Conservation (phyloP, 64 coral and sea anemone genomes). For the Platygyra sinensis region DNA sequence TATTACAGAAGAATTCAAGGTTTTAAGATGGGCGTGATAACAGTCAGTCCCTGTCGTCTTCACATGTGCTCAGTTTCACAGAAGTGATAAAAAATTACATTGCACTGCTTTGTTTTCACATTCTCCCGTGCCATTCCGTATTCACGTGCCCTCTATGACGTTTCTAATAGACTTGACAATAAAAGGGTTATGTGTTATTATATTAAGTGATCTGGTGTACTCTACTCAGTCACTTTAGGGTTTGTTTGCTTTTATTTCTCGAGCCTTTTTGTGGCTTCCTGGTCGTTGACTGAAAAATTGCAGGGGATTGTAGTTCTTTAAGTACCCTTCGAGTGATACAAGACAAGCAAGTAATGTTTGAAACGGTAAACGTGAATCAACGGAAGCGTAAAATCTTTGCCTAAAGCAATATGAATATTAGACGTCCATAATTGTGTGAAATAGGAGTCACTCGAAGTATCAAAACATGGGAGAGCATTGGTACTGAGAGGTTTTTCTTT, state of each 20-base stretch:
- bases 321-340: conserved; percentile 29
- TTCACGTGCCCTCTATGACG: background rate
- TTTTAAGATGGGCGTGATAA: conserved; percentile 38
- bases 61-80: background rate
- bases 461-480: conserved; percentile 25
- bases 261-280: conserved; percentile 50
- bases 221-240: conserved; percentile 53
- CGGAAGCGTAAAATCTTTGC: conserved; percentile 24
- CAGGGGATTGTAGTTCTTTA: conserved; percentile 13
- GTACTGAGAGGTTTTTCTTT: conserved; percentile 38
- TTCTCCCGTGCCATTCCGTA: background rate
- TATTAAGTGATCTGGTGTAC: conserved; percentile 64
- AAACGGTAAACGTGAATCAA: background rate
- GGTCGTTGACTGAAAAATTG: conserved; percentile 48
- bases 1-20: conserved; percentile 42
- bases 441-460: conserved; percentile 43
- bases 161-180: conserved; percentile 33
- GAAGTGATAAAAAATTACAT: background rate
- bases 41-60: conserved; percentile 24
- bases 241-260: conserved; percentile 58
- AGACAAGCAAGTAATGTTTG: conserved; percentile 12
- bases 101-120: background rate
- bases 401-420: conserved; percentile 16
- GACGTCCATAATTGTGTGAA: conserved; percentile 27
- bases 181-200: conserved; percentile 70